Percentiles rank a stretch among this genome's conserved stretches.
These are phyloP conservation scores for Tribolium madens DNA, from an alignment of 1,140 invertebrate genomes.

Conservation along the genomic window DNA sequence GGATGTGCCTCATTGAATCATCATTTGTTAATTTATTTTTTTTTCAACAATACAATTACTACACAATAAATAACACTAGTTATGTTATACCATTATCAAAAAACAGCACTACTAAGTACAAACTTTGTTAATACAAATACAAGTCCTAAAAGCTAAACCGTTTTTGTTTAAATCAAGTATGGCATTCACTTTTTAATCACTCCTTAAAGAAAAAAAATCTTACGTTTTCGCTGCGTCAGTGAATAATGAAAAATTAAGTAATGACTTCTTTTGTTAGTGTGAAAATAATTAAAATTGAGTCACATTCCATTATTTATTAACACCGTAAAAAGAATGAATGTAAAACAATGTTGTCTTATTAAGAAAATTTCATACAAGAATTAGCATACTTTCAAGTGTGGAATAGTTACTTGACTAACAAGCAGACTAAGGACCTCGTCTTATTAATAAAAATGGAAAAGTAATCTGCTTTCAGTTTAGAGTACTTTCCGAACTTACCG, in stretches of 20 bases:
- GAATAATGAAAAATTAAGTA: background rate
- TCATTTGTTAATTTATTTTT: too few species aligned
- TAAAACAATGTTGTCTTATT: constrained; percentile 13
- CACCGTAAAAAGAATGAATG: constrained; percentile 8
- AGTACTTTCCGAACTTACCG: constrained; percentile 75
- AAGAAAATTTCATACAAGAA: constrained; percentile 31
- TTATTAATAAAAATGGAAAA: constrained; percentile 32
- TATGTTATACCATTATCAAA: too few species aligned
- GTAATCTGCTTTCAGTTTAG: constrained; percentile 5
- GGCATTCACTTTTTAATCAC: too few species aligned
- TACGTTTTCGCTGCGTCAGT: background rate
- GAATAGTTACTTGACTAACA: constrained; percentile 64
- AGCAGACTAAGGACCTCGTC: constrained; percentile 58
- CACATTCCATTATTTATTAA: constrained; percentile 35
- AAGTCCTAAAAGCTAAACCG: too few species aligned
- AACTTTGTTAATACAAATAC: too few species aligned
- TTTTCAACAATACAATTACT: background rate
- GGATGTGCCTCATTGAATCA: background rate
- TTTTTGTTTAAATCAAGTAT: too few species aligned
- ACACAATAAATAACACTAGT: too few species aligned
- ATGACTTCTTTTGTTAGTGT: background rate
- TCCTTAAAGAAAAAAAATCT: too few species aligned
- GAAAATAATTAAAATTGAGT: background rate
- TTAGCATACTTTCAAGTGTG: constrained; percentile 54
- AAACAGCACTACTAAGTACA: too few species aligned